These are phyloP conservation scores for Drosophila willistoni DNA, from an alignment of 1,140 invertebrate genomes.

Conservation along the genomic window DNA sequence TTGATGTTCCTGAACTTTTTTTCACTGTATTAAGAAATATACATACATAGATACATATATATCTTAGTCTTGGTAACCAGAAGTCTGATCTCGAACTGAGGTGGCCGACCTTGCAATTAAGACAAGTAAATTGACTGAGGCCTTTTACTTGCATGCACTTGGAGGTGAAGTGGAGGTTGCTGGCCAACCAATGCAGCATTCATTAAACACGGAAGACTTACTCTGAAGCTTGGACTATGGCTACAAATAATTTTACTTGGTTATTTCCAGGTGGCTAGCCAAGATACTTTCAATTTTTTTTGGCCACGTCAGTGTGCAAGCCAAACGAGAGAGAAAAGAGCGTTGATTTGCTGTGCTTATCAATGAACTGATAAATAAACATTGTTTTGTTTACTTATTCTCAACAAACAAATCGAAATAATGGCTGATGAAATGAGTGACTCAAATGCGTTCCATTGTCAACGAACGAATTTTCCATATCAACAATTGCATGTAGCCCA, in stretches of 20 bases:
- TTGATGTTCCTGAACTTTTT: background rate
- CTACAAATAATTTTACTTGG: constrained; percentile 3
- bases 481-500: background rate
- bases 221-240: background rate
- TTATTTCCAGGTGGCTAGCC: constrained; percentile 12
- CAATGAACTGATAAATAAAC: constrained; percentile 43
- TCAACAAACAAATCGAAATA: background rate
- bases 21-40: background rate
- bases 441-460: background rate
- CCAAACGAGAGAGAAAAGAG: constrained; percentile 1
- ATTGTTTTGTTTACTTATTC: background rate
- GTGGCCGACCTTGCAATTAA: constrained; percentile 36
- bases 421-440: constrained; percentile 5
- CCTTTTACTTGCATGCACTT: constrained; percentile 42
- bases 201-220: constrained; percentile 27
- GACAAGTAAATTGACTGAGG: constrained; percentile 14
- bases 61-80: constrained; percentile 28
- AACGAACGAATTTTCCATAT: background rate
- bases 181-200: background rate
- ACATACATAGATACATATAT: background rate
- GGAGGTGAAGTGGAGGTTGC: background rate
- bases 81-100: constrained; percentile 22
- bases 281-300: constrained; percentile 17
- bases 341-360: constrained; percentile 37
- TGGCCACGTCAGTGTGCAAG: constrained; percentile 21